Evolutionary conservation across 2,113 vertebrate genomes (phyloP).

Genomic region (Crotalus horridus): DNA sequence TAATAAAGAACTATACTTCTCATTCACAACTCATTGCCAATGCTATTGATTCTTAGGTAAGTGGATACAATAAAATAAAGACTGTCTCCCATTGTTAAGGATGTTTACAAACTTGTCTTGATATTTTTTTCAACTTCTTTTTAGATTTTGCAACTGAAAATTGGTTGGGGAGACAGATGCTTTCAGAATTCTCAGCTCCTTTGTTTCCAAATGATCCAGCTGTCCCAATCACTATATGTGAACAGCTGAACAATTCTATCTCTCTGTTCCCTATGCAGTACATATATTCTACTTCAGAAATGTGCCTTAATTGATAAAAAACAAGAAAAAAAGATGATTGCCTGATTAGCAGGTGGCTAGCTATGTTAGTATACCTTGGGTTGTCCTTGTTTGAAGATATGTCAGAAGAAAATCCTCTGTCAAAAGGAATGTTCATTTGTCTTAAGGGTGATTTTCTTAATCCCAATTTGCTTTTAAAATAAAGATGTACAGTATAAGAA

Average conservation of each 20-base stretch:
- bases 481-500: neutral
- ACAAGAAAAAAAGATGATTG: neutral
- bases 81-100: neutral
- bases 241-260: neutral
- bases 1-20: neutral
- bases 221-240: neutral
- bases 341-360: neutral
- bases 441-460: neutral
- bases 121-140: neutral
- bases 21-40: neutral
- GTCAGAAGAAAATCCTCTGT: neutral
- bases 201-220: neutral
- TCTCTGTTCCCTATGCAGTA: neutral
- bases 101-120: neutral
- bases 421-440: neutral
- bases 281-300: neutral
- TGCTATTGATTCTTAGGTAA: neutral
- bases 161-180: neutral
- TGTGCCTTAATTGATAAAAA: neutral
- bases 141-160: neutral
- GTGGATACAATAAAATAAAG: neutral
- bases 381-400: neutral
- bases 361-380: neutral
- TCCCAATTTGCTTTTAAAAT: neutral
- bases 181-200: neutral